Evolutionary conservation across 2,888 invertebrate species (phyloP).

Genomic region (Melinopterus prodromus): DNA sequence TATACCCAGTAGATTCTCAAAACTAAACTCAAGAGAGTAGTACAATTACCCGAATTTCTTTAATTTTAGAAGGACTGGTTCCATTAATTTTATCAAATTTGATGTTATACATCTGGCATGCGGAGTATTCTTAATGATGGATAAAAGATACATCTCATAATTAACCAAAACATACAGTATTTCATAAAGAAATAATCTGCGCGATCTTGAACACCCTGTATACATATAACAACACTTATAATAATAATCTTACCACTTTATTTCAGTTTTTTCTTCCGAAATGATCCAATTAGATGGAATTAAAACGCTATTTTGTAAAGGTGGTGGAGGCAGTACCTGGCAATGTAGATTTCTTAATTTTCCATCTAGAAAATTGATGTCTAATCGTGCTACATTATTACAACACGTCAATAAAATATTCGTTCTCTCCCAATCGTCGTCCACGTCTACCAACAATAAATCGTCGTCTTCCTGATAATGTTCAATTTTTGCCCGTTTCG

Average conservation of each 20-base stretch:
- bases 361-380: slow-evolving; percentile 50
- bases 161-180: no score
- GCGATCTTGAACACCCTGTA: no score
- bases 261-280: slow-evolving; percentile 26
- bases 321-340: slow-evolving; percentile 55
- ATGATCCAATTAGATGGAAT: slow-evolving; percentile 57
- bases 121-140: no score
- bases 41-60: no score
- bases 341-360: slow-evolving; percentile 46
- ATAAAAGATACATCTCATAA: no score
- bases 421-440: slow-evolving; percentile 54
- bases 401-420: slow-evolving; percentile 66
- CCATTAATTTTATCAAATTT: no score
- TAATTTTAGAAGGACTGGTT: no score
- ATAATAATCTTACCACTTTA: slow-evolving; percentile 57
- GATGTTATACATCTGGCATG: no score
- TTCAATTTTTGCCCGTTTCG: slow-evolving; percentile 50
- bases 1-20: no score
- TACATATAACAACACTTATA: no score
- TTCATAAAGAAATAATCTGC: no score
- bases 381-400: slow-evolving; percentile 63
- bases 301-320: slow-evolving; percentile 58
- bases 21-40: no score
- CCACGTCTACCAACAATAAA: background rate
- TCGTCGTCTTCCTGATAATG: background rate